Percentiles rank a stretch among this genome's conserved stretches.
These are phyloP conservation scores for Heliconius eleuchia DNA, from an alignment of 1,140 invertebrate species.

Conservation along the genomic window DNA sequence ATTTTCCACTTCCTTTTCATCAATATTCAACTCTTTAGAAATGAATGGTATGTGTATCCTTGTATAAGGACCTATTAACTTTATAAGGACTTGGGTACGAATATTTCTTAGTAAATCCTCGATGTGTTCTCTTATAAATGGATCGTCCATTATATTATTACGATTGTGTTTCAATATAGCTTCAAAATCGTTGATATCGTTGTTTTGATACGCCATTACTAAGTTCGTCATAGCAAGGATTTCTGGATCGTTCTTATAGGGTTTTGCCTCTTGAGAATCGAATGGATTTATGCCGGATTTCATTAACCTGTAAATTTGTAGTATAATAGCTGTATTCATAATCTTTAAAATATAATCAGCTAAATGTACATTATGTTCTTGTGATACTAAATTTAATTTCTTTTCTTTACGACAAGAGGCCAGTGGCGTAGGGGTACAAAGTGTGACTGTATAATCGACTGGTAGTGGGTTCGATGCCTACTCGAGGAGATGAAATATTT, in stretches of 20 bases:
- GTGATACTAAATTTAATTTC: too few relatives aligned
- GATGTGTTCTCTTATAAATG: slow-evolving; percentile 99
- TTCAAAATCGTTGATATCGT: slow-evolving; percentile 99
- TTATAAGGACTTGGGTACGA: slow-evolving; percentile 98
- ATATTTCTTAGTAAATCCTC: slow-evolving; percentile 99
- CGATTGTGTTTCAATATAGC: slow-evolving; percentile 97
- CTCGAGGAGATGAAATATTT: too few relatives aligned
- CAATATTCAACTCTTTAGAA: slow-evolving; percentile 98
- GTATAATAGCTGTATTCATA: too few relatives aligned
- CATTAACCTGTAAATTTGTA: slow-evolving; percentile 90
- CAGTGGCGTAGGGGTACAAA: too few relatives aligned
- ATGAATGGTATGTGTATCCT: slow-evolving; percentile 99
- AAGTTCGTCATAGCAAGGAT: slow-evolving; percentile 99
- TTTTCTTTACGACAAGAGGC: too few relatives aligned
- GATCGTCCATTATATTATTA: slow-evolving; percentile 99
- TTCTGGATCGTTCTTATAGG: slow-evolving; percentile 99
- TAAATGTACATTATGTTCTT: too few relatives aligned
- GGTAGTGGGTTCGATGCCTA: too few relatives aligned
- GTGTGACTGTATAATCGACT: too few relatives aligned
- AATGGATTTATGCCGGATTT: slow-evolving; percentile 99
- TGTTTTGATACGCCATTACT: slow-evolving; percentile 99
- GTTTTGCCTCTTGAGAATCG: slow-evolving; percentile 99
- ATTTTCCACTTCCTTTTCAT: slow-evolving; percentile 97
- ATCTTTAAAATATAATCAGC: too few relatives aligned
- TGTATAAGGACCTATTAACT: slow-evolving; percentile 98